phyloP scores from a whole-genome alignment of 2,888 invertebrate species.

The Erebia epiphron region DNA sequence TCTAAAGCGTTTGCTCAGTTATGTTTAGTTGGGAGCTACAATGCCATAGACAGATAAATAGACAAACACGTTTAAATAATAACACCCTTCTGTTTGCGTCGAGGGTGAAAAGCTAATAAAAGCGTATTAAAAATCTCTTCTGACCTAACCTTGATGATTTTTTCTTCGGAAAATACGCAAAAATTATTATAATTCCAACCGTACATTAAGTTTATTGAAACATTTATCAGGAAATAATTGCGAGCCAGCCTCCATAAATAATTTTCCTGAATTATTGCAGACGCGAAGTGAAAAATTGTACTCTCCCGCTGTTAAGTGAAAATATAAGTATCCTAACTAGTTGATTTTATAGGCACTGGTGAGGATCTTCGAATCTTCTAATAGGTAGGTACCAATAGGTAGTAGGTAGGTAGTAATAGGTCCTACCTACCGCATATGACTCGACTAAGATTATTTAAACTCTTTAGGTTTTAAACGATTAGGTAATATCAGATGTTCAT shows the following conservation, averaged over 20 bases:
- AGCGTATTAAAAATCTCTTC: neutral
- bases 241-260: conserved; percentile 17
- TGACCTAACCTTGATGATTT: neutral
- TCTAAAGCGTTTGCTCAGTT: no score
- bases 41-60: no score
- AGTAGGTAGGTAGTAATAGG: no score
- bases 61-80: no score
- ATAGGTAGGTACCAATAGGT: no score
- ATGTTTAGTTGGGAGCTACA: no score
- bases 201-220: conserved; percentile 25
- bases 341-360: neutral
- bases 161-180: neutral
- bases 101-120: no score
- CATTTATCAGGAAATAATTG: conserved; percentile 23
- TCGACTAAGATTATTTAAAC: no score
- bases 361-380: no score
- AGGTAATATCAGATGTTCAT: no score
- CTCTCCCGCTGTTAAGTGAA: conserved; percentile 6
- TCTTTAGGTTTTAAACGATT: no score
- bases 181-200: neutral
- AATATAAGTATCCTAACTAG: conserved; percentile 2
- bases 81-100: neutral
- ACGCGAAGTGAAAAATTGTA: conserved; percentile 4
- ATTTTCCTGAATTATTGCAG: conserved; percentile 20
- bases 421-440: no score